Percentiles rank a stretch among this genome's conserved stretches.
Conservation (phyloP, 2,113 vertebrate genomes). For the Cephalopholis sonnerati region DNA sequence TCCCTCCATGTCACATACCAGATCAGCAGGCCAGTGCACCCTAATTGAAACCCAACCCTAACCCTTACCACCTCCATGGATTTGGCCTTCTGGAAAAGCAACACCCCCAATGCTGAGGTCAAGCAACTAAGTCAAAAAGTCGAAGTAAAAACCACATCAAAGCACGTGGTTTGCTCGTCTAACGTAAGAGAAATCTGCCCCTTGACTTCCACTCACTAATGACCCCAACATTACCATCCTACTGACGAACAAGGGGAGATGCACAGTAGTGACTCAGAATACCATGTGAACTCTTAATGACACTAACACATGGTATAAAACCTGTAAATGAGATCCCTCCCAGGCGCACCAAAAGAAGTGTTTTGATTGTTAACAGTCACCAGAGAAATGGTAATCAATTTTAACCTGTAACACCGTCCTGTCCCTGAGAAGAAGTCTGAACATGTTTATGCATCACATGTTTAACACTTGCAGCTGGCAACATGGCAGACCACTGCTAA, state of each 20-base stretch:
- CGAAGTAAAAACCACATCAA: no score
- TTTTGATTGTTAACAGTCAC: background rate
- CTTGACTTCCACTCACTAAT: background rate
- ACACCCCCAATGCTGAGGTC: background rate
- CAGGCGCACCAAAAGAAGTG: background rate
- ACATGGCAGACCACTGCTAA: background rate
- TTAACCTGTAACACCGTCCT: background rate
- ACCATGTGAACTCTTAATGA: background rate
- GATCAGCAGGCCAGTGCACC: no score
- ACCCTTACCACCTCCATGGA: no score
- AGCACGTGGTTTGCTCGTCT: no score
- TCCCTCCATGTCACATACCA: no score
- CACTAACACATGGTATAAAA: background rate
- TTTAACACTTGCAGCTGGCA: constrained; percentile 4
- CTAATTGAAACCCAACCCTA: no score
- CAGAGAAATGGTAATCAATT: background rate
- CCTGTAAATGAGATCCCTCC: background rate
- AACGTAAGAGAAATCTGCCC: no score
- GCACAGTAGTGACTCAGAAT: background rate
- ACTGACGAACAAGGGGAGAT: background rate
- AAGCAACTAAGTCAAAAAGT: background rate
- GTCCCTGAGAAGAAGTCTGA: background rate
- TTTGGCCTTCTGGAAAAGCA: background rate
- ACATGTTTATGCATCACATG: constrained; percentile 2
- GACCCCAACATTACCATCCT: background rate